Evolutionary conservation across 2,113 vertebrate genomes (phyloP), one percentile per base, ranked within the genome.

Genomic region (Climacteris rufus): DNA sequence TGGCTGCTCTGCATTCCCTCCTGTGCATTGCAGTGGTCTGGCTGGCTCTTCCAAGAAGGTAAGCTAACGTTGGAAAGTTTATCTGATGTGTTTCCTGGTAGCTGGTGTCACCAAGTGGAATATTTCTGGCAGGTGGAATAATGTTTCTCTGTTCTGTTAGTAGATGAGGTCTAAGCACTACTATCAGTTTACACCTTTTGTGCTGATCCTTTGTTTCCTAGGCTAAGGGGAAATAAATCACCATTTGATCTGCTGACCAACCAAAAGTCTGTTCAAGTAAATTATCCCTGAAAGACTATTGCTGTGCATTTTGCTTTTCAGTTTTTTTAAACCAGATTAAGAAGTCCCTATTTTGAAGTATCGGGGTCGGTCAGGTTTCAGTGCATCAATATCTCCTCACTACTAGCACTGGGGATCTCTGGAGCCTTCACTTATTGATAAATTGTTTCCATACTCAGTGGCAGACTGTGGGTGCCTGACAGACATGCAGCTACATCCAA

Each of bases 171-270:
- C 42, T 74, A 63, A 90, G 49, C n/a, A 20, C 15, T 83, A 30
- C 72, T 81, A 49, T 71, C 56, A 40, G 42, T 70, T 94, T 83
- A 64, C 50, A 57, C 40, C n/a, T 90, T 90, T 89, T 87, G 47
- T 95, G 85, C 79, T 93, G 93, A 78, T 74, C 81, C 75, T 76
- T 52, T 89, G 15, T 70, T 95, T 94, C 40, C 15, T 45, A 39
- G 45, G 47, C 64, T 31, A 56, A 60, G n/a, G 85, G 49, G 20
- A 90, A 90, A 92, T 90, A 95, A 94, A 95, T 94, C 68, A 60
- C n/a, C 13, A 10, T 63, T 49, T 0, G 2, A 49, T 68, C n/a
- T 95, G 79, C 80, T 92, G 85, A 96, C 88, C 49, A 70, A 37
- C 15, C 28, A 63, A 21, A 83, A 92, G 19, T 37, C 56, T 30